Evolutionary conservation across 2,113 vertebrate genomes (phyloP), one percentile per base, ranked within the genome.

Genomic region (Microcebus tavaratra): DNA sequence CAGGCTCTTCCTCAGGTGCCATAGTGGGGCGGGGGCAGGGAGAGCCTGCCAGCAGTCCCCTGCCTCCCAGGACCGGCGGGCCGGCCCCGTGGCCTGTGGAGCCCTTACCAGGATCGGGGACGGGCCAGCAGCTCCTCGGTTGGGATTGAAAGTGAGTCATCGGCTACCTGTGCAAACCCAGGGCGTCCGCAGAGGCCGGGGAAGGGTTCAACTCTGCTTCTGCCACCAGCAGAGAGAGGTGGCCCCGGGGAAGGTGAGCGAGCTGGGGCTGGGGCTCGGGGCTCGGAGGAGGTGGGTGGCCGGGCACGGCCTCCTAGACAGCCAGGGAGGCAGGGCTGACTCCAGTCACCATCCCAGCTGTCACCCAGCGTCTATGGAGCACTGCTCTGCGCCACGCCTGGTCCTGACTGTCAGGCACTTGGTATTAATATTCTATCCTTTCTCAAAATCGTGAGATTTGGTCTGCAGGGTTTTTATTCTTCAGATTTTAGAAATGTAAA

Each of bases 371-470:
- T 39, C 78, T 17, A 8, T 4, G 0, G 9, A 42, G 31, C 48
- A 10, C 67, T 42, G 42, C 27, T 70, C 11, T 45, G 53, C 9
- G 6, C 17, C 75, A 31, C 61, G 27, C n/a, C 12, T 0, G 6
- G 63, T 2, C 39, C 67, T 7, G 39, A 36, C 18, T 48, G 3
- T 14, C 8, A 21, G 42, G 42, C 0, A 0, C 31, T 10, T 11
- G 3, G 34, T 7, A 4, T 48, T 13, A 48, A 78, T 7, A 4
- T 1, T 25, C 9, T 4, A 4, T 27, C 1, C 1, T 10, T 23
- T 5, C 36, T 20, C 14, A 23, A 57, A 63, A 53, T 10, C 7
- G 1, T 0, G 34, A 85, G 91, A 23, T 11, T 48, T 1, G 1
- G 36, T 27, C 3, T 76, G 4, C 3, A 1, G 50, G 61, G 18